Conservation (phyloP, 2,888 invertebrate genomes). For the Apoderus coryli region DNA sequence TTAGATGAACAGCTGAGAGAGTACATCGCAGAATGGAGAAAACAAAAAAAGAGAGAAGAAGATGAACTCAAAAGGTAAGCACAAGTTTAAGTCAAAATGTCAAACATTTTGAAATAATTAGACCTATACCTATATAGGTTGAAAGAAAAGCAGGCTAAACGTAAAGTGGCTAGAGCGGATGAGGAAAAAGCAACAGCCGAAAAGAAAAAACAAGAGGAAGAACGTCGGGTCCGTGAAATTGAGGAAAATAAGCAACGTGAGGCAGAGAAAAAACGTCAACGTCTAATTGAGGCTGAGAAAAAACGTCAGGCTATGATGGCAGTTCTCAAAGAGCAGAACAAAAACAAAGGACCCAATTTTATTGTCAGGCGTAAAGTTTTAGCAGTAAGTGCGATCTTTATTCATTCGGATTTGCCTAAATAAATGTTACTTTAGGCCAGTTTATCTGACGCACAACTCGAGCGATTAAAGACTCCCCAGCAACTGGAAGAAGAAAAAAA, state of each 20-base stretch:
- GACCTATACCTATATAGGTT: conserved; percentile 39
- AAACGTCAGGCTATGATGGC: conserved; percentile 89
- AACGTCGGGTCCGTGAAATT: conserved; percentile 78
- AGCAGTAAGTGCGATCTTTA: conserved; percentile 57
- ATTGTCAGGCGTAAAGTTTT: conserved; percentile 77
- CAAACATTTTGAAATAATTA: background rate
- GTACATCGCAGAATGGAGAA: conserved; percentile 93
- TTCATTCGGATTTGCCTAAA: conserved; percentile 1
- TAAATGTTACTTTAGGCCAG: conserved; percentile 45
- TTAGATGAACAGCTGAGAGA: conserved; percentile 90
- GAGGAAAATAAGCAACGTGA: conserved; percentile 91
- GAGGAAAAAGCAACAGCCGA: conserved; percentile 91
- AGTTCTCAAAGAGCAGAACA: conserved; percentile 77
- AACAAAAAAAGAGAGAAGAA: conserved; percentile 89
- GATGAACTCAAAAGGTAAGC: conserved; percentile 63
- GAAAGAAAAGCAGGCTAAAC: conserved; percentile 94
- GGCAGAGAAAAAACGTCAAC: conserved; percentile 83
- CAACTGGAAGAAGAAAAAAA: conserved; percentile 98
- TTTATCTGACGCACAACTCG: conserved; percentile 80
- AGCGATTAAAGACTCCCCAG: conserved; percentile 98
- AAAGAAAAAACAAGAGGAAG: conserved; percentile 89
- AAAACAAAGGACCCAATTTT: conserved; percentile 73
- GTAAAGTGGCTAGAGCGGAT: conserved; percentile 85
- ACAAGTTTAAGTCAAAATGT: background rate
- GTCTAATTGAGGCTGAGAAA: conserved; percentile 87